These are phyloP conservation scores for Pseudois nayaur DNA, from an alignment of 2,113 vertebrate species.

Conservation along the genomic window DNA sequence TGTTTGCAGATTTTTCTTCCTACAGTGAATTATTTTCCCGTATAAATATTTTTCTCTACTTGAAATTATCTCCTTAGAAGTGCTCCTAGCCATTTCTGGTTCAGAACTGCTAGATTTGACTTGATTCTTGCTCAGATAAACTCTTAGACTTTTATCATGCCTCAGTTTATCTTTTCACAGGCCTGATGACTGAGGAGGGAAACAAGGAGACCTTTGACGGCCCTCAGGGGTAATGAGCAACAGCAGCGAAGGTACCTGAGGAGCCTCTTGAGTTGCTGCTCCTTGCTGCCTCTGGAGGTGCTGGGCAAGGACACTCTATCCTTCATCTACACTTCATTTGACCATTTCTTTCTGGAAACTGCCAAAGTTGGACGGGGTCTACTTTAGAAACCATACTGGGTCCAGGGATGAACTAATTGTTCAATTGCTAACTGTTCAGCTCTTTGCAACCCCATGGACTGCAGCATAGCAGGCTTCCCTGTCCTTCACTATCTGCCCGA, in stretches of 20 bases:
- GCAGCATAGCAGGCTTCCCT: background rate
- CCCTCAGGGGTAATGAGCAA: background rate
- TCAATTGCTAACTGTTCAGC: background rate
- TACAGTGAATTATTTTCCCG: background rate
- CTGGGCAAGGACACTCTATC: background rate
- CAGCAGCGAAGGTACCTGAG: background rate
- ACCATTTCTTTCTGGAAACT: background rate
- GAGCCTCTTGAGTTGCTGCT: background rate
- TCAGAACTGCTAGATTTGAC: background rate
- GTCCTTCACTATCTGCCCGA: background rate
- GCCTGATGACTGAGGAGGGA: background rate
- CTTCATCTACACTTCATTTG: background rate
- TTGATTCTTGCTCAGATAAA: background rate
- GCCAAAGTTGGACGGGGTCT: background rate
- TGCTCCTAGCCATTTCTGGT: background rate
- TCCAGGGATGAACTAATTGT: background rate
- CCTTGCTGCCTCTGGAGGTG: background rate
- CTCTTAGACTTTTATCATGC: background rate
- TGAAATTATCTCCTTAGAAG: background rate
- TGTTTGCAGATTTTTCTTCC: background rate
- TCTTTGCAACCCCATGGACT: background rate
- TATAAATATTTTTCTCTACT: slow-evolving; percentile 32
- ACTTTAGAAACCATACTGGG: background rate
- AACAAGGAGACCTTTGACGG: background rate
- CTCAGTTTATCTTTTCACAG: background rate